Evolutionary conservation across 2,113 vertebrate genomes (phyloP), one percentile per base, ranked within the genome.

Genomic region (Gulo gulo): DNA sequence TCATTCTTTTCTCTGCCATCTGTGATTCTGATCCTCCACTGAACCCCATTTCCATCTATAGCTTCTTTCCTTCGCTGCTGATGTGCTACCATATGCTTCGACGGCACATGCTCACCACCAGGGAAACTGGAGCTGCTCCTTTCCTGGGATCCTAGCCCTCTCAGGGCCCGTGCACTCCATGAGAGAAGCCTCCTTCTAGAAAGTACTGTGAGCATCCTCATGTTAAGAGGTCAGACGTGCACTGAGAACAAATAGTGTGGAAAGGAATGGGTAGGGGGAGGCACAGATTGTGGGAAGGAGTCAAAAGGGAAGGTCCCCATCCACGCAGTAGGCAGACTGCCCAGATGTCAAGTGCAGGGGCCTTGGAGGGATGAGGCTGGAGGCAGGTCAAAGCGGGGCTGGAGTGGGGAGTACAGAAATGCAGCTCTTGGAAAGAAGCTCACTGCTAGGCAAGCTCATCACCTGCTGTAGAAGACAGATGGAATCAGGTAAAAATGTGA

Each of bases 141-240:
- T 31, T 61, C 31, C 47, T 55, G 39, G 50, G 26, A 42, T 45
- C 10, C 52, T 7, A 3, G 15, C 2, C 39, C 12, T 9, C 71
- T 80, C 24, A 1, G 61, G 55, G 2, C 29, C 63, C 69, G 42
- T 20, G 9, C 31, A n/a, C 52, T 45, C 65, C 42, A 8, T 7
- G 10, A 84, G 21, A 83, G 47, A 55, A 73, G 61, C 4, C 6
- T 74, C 45, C 61, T 95, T 94, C 88, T 73, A 31, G 73, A 80
- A 57, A 87, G 59, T 14, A 13, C 57, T 10, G 13, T 95, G 59
- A 74, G 31, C 52, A 21, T 29, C 12, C 2, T 50, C 29, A 4
- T 4, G 31, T 10, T 29, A 69, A 61, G 39, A 39, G 9, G 21
- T 14, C 59, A 36, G 47, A 16, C 0, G 0, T 31, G 34, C 36